Conservation (phyloP, 2,888 invertebrate genomes). For the Dioctria linearis region DNA sequence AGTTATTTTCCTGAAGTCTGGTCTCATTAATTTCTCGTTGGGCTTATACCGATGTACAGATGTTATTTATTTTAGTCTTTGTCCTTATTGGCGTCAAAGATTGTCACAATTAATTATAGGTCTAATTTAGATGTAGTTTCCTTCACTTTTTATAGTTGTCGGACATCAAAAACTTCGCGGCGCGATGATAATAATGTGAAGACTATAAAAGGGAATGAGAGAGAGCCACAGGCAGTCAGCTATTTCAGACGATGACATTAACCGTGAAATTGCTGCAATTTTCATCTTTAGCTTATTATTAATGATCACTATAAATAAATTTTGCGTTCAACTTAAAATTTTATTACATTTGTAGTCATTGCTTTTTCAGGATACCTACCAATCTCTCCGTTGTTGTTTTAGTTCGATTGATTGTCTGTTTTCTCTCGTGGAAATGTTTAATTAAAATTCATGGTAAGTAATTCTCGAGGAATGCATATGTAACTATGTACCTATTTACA, state of each 20-base stretch:
- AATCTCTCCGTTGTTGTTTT: not conserved
- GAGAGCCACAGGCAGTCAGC: not conserved
- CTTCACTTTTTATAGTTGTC: not conserved
- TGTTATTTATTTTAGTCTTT: not conserved
- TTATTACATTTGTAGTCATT: not conserved
- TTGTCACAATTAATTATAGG: conserved; percentile 5
- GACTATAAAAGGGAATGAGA: not conserved
- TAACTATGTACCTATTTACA: no score
- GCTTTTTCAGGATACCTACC: not conserved
- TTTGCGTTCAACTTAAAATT: not conserved
- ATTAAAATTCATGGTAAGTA: no score
- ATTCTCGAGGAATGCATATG: no score
- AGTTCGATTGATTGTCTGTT: not conserved
- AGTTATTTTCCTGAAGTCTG: not conserved
- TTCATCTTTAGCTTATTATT: not conserved
- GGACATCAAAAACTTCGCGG: not conserved
- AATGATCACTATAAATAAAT: not conserved
- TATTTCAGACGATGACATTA: not conserved
- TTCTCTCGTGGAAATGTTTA: not conserved
- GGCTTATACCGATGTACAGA: not conserved
- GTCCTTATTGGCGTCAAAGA: not conserved
- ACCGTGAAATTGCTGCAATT: conserved; percentile 2
- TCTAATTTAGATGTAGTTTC: not conserved
- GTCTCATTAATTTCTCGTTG: not conserved
- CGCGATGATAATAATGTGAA: not conserved